Evolutionary conservation across 2,797 vertebrate genomes (phyloP), one percentile per base, ranked within the genome.

Genomic region (Champsocephalus gunnari): DNA sequence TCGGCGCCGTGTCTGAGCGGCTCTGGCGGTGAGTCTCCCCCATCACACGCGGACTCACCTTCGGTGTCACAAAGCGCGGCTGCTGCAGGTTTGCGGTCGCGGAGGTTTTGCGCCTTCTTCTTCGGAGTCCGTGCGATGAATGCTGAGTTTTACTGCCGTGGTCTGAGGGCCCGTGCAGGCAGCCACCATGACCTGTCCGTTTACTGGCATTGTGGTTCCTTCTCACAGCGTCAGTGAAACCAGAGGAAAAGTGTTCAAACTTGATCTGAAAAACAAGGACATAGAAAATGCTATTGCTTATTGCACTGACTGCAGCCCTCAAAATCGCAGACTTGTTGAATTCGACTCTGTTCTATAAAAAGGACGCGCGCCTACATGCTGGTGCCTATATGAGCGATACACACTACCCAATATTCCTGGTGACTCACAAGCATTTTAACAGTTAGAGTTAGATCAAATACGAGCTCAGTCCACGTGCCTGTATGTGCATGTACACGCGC

Each of bases 191-290:
- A 84, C 85, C 82, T 48, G 88, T 72, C 66, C 82, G 79, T 28
- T 84, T 60, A 50, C 75, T 71, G 85, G 82, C 91, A 91, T 92
- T 28, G 64, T 70, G 81, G 63, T 73, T 80, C 92, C 93, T 93
- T 90, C 92, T 90, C 88, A 90, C 87, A 87, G 92, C 90, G 92
- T 94, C 94, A 82, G 92, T 93, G 90, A 95, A 83, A 92, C 84
- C 89, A 89, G 91, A 86, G 90, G 88, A 90, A 94, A 95, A 93
- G 94, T 95, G 92, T 94, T 95, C 92, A 92, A 94, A 94, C 93
- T 93, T 95, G 94, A 92, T 95, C 96, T 97, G 88, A 48, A 79
- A 89, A 55, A 63, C 7, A 81, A 38, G 47, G 60, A 69, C 12
- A 72, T 0, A 50, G 5, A 28, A 59, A 47, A 34, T 32, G 49